Evolutionary conservation across 2,888 invertebrate species (phyloP), one percentile per base, ranked within the genome.

Genomic region (Phalera bucephala): DNA sequence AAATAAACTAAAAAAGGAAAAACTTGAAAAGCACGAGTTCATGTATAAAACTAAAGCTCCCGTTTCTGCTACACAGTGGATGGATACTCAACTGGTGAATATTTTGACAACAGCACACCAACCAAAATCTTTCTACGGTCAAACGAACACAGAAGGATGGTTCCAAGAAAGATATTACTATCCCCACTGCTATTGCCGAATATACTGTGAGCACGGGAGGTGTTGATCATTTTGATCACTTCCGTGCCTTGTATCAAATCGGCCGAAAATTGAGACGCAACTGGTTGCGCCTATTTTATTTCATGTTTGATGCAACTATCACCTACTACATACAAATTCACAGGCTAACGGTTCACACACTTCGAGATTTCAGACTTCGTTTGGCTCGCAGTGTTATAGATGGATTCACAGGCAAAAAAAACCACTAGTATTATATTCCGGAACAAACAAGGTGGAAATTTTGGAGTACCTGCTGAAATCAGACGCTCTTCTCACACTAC

Each of bases 251-350:
- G n/a, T 37, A 42, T 20, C 31, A 14, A 14, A 27, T 27, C 9
- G 15, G 31, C 9, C 23, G 29, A 28, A 33, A 23, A 29, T 33
- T 25, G 9, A 25, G 30, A 10, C 15, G 17, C 3, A 25, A 14
- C 22, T 45, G 50, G 45, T 27, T 38, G 25, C 33, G 45, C 17
- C 22, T 50, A 14, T 52, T 50, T 40, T 45, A 35, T 31, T 47
- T 50, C 13, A 22, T 50, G 33, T 28, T 51, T 12, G 36, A 45
- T 36, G 37, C 26, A 14, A 41, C 42, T 17, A 35, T 30, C 23
- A 7, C 25, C 1, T 35, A 25, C 11, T 3, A 17, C 17, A 29
- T 22, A 7, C 15, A 15, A 23, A 25, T 25, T 17, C 30, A 35
- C 13, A 25, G 12, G 9, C 17, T 15, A 25, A 25, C 5, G 3